These are phyloP conservation scores for Crossocerus cetratus DNA, from an alignment of 2,888 invertebrate species.

Conservation along the genomic window DNA sequence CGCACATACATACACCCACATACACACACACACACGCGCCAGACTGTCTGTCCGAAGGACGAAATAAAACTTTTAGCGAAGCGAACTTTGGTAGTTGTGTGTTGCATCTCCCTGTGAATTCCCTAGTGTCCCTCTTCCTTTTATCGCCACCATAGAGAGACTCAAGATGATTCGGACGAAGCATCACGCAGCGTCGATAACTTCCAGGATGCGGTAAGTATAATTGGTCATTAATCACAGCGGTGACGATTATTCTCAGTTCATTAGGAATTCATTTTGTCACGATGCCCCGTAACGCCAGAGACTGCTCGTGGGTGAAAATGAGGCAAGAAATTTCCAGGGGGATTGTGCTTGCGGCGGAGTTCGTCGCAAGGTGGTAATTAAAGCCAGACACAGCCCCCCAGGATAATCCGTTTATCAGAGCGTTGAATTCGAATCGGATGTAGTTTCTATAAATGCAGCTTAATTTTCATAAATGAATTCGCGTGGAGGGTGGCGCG, in stretches of 20 bases:
- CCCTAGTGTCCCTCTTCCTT: neutral
- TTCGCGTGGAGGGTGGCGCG: constrained; percentile 21
- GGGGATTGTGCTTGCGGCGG: neutral
- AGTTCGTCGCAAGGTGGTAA: constrained; percentile 28
- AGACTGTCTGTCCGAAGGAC: constrained; percentile 68
- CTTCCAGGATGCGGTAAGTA: neutral
- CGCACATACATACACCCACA: constrained; percentile 35
- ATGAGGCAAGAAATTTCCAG: constrained; percentile 19
- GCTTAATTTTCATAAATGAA: constrained; percentile 44
- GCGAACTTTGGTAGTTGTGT: constrained; percentile 50
- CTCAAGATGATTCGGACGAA: too few relatives aligned
- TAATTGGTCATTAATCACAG: neutral
- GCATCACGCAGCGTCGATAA: too few relatives aligned
- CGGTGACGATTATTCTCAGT: neutral
- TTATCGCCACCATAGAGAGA: neutral
- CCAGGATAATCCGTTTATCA: constrained; percentile 35
- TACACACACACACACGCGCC: constrained; percentile 49
- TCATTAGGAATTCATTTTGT: constrained; percentile 3
- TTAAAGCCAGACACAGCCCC: constrained; percentile 29
- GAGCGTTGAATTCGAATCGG: constrained; percentile 27
- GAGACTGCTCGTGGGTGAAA: neutral
- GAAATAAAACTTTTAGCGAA: constrained; percentile 76
- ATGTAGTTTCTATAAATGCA: constrained; percentile 39
- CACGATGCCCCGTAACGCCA: neutral
- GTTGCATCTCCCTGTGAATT: constrained; percentile 5